phyloP scores from a whole-genome alignment of 2,113 vertebrate genomes.

The Trogon melanurus region DNA sequence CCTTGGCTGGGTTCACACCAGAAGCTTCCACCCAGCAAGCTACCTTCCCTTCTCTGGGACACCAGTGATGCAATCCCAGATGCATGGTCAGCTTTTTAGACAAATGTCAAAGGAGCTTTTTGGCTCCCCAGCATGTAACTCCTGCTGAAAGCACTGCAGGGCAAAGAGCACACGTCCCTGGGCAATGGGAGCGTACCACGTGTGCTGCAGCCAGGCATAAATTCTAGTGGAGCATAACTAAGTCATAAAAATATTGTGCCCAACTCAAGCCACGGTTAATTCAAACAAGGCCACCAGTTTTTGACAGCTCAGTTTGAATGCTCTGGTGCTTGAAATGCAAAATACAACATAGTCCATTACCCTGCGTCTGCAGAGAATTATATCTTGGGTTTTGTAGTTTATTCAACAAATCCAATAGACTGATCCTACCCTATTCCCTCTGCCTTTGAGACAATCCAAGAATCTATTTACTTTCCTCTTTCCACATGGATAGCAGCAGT shows the following conservation, averaged over 20 bases:
- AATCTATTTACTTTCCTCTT: constrained; percentile 57
- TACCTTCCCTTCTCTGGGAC: not conserved
- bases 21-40: not conserved
- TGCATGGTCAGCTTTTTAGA: not conserved
- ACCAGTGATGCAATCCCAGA: not conserved
- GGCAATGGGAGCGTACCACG: accelerated
- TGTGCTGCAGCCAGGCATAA: not conserved
- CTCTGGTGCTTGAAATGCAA: constrained; percentile 51
- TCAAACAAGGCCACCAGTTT: constrained; percentile 26
- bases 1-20: not conserved
- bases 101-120: not conserved
- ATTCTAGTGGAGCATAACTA: not conserved
- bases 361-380: not conserved
- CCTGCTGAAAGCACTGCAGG: not conserved
- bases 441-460: constrained; percentile 58
- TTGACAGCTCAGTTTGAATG: constrained; percentile 32
- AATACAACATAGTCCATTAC: constrained; percentile 54
- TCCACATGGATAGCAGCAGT: constrained; percentile 51
- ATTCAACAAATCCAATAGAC: constrained; percentile 52
- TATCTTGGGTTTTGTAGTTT: constrained; percentile 34
- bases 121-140: not conserved
- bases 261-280: constrained; percentile 4
- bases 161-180: not conserved
- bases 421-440: constrained; percentile 31
- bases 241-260: not conserved